Evolutionary conservation across 2,888 invertebrate species (phyloP).

Genomic region (Entomobrya multifasciata): DNA sequence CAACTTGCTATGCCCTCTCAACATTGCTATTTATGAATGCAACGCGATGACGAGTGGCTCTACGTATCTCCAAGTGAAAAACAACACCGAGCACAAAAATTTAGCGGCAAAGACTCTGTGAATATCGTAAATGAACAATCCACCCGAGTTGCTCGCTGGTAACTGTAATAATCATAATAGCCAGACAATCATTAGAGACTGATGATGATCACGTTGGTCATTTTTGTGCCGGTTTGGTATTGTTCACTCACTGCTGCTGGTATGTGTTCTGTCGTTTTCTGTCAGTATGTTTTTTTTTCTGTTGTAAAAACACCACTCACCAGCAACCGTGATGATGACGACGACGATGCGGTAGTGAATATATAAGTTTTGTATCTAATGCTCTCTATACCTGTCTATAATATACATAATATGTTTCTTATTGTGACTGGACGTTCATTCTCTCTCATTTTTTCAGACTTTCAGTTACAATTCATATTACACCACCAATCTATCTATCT

Average conservation of each 20-base stretch:
- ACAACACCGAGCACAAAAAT: no score
- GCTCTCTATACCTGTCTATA: neutral
- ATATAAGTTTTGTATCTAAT: conserved; percentile 18
- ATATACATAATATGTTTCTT: neutral
- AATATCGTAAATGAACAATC: no score
- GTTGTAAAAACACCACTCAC: conserved; percentile 38
- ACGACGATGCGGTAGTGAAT: no score
- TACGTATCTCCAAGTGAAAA: no score
- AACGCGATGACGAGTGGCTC: no score
- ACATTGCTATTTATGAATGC: no score
- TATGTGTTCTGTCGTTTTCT: no score
- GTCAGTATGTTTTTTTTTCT: neutral
- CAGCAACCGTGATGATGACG: conserved; percentile 19
- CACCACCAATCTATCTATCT: conserved; percentile 34
- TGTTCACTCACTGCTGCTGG: conserved; percentile 21
- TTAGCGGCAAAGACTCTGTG: no score
- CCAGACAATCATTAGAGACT: conserved; percentile 66
- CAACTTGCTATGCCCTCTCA: no score
- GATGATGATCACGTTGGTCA: conserved; percentile 70
- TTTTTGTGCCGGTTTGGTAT: conserved; percentile 64
- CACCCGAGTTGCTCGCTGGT: no score
- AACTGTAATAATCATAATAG: conserved; percentile 58
- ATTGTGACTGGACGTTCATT: conserved; percentile 11
- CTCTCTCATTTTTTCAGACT: neutral
- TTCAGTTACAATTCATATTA: conserved; percentile 17